Percentiles rank a stretch among this genome's conserved stretches.
These are phyloP conservation scores for Actias luna DNA, from an alignment of 2,888 invertebrate genomes.

Conservation along the genomic window DNA sequence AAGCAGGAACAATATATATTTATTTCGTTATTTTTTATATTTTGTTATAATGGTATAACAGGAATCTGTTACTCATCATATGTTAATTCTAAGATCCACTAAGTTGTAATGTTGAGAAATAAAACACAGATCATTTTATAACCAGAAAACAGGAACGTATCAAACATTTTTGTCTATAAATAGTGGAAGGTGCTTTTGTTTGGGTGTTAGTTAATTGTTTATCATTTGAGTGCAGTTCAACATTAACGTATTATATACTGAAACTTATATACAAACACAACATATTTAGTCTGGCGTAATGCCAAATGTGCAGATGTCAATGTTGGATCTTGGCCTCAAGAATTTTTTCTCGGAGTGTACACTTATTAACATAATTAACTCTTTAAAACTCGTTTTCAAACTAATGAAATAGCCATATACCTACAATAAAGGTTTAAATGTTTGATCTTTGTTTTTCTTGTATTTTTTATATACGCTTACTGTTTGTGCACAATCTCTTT, in stretches of 20 bases:
- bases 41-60: too few species aligned
- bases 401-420: slow-evolving; percentile 24
- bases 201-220: slow-evolving; percentile 2
- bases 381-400: slow-evolving; percentile 45
- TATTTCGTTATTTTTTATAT: too few species aligned
- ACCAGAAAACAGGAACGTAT: background rate
- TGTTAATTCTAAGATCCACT: too few species aligned
- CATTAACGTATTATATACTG: slow-evolving; percentile 32
- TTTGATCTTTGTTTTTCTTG: background rate
- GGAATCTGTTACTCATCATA: too few species aligned
- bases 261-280: slow-evolving; percentile 35
- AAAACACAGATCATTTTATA: background rate
- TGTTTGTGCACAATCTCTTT: too few species aligned
- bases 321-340: slow-evolving; percentile 43
- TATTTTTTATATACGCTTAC: too few species aligned
- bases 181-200: background rate
- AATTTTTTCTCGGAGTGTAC: slow-evolving; percentile 37
- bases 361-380: slow-evolving; percentile 53
- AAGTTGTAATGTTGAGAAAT: background rate
- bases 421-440: background rate
- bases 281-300: slow-evolving; percentile 38
- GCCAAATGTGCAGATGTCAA: slow-evolving; percentile 56
- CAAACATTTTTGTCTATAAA: background rate
- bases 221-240: slow-evolving; percentile 12
- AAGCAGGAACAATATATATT: too few species aligned